Percentiles rank a stretch among this genome's conserved stretches.
These are phyloP conservation scores for Catostylus mosaicus DNA, from an alignment of 30 jellyfish, hydroid and myxozoan species.

Conservation along the genomic window DNA sequence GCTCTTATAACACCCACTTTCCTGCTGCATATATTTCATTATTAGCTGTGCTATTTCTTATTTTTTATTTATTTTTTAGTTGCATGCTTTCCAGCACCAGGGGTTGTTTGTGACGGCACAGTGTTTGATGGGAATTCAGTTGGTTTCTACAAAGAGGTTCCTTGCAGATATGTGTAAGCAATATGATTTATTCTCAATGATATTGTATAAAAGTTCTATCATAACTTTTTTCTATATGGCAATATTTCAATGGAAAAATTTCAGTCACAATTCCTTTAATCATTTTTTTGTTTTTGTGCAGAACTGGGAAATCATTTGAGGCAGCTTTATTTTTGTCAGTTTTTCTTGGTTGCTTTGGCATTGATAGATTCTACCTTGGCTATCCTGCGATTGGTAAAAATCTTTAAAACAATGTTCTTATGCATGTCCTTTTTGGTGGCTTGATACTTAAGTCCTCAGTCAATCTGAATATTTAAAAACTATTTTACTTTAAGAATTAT, in stretches of 20 bases:
- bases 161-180: constrained; percentile 92
- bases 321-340: constrained; percentile 86
- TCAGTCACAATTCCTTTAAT: not conserved
- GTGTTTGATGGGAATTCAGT: constrained; percentile 41
- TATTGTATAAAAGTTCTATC: too few relatives aligned
- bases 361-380: constrained; percentile 96
- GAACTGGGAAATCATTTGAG: constrained; percentile 84
- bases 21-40: not conserved
- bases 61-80: constrained; percentile 14
- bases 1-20: not conserved
- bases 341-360: constrained; percentile 97
- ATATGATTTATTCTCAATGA: too few relatives aligned
- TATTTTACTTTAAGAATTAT: too few relatives aligned
- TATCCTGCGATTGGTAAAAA: constrained; percentile 94
- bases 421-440: not conserved
- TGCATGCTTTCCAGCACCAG: constrained; percentile 82
- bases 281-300: not conserved
- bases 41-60: not conserved
- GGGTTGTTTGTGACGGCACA: constrained; percentile 67
- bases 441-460: not conserved
- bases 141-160: constrained; percentile 76
- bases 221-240: too few relatives aligned
- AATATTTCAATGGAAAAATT: too few relatives aligned
- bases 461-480: too few relatives aligned
- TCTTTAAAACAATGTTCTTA: not conserved